Percentiles rank a stretch among this genome's conserved stretches.
These are phyloP conservation scores for Agriopis aurantiaria DNA, from an alignment of 2,888 invertebrate species.

Conservation along the genomic window DNA sequence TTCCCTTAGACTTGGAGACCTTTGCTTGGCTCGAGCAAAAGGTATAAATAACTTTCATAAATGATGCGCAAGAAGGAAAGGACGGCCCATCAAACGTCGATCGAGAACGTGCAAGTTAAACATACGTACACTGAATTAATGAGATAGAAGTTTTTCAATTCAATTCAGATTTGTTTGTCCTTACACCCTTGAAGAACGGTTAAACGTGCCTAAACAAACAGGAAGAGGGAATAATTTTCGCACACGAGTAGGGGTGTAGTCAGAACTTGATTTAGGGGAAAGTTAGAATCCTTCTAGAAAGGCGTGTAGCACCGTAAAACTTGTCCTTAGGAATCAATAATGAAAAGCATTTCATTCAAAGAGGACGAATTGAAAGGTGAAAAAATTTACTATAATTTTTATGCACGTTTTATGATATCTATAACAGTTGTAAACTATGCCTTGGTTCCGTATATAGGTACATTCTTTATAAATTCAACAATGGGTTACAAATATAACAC, in stretches of 20 bases:
- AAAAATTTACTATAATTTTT: too few relatives aligned
- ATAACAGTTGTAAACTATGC: too few relatives aligned
- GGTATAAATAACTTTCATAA: neutral
- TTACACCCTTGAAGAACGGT: slow-evolving; percentile 50
- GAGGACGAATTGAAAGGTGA: too few relatives aligned
- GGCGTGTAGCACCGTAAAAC: neutral
- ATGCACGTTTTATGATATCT: too few relatives aligned
- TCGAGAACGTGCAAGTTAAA: slow-evolving; percentile 27
- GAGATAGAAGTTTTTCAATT: slow-evolving; percentile 46
- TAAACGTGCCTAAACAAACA: slow-evolving; percentile 59
- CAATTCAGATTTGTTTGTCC: slow-evolving; percentile 50
- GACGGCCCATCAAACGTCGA: slow-evolving; percentile 16
- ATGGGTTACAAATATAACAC: too few relatives aligned
- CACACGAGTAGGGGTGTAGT: slow-evolving; percentile 37
- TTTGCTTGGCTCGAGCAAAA: too few relatives aligned
- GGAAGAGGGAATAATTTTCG: slow-evolving; percentile 53
- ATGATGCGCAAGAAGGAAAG: slow-evolving; percentile 2
- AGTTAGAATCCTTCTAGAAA: neutral
- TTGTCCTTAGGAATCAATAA: neutral
- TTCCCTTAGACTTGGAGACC: too few relatives aligned
- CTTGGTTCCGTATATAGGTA: too few relatives aligned
- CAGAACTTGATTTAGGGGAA: slow-evolving; percentile 23
- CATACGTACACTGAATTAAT: slow-evolving; percentile 39
- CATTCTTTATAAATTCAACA: too few relatives aligned
- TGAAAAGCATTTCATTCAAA: too few relatives aligned